phyloP scores from a whole-genome alignment of 2,888 invertebrate genomes.

The Girardia tigrina region DNA sequence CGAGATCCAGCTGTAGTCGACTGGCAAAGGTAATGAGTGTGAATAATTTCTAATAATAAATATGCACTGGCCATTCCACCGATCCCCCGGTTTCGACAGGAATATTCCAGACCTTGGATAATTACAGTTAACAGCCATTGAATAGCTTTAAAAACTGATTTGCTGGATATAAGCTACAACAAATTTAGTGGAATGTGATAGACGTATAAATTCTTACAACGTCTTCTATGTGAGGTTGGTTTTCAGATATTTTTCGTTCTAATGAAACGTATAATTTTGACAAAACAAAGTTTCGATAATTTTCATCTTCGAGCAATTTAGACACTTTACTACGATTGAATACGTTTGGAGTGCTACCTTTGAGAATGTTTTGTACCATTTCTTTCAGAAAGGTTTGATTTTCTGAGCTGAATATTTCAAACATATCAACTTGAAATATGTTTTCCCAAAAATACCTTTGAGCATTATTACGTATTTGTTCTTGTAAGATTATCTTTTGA shows the following conservation, averaged over 20 bases:
- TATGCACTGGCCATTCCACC: conserved; percentile 89
- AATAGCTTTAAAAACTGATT: conserved; percentile 82
- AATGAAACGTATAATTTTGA: conserved; percentile 83
- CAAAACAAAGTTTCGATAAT: conserved; percentile 82
- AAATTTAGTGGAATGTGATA: conserved; percentile 39
- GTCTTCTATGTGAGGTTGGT: conserved; percentile 74
- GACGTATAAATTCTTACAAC: conserved; percentile 59
- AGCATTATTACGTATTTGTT: conserved; percentile 40
- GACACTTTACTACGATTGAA: conserved; percentile 76
- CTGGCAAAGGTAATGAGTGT: conserved; percentile 76
- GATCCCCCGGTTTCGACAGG: conserved; percentile 76
- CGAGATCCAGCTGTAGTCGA: conserved; percentile 40
- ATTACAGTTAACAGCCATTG: conserved; percentile 76
- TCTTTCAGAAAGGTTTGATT: conserved; percentile 86
- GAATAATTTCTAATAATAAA: conserved; percentile 88
- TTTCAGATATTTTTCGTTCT: conserved; percentile 79
- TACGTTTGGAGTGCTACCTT: conserved; percentile 91
- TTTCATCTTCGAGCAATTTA: conserved; percentile 96
- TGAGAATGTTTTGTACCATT: conserved; percentile 67
- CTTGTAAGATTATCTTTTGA: conserved; percentile 39
- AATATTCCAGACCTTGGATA: conserved; percentile 74
- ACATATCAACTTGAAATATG: too few species aligned
- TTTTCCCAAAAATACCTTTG: conserved; percentile 40
- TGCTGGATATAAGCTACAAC: conserved; percentile 29
- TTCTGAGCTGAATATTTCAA: conserved; percentile 53